These are phyloP conservation scores for Porites evermanni DNA, from an alignment of 92 coral and sea anemone genomes.

Conservation along the genomic window DNA sequence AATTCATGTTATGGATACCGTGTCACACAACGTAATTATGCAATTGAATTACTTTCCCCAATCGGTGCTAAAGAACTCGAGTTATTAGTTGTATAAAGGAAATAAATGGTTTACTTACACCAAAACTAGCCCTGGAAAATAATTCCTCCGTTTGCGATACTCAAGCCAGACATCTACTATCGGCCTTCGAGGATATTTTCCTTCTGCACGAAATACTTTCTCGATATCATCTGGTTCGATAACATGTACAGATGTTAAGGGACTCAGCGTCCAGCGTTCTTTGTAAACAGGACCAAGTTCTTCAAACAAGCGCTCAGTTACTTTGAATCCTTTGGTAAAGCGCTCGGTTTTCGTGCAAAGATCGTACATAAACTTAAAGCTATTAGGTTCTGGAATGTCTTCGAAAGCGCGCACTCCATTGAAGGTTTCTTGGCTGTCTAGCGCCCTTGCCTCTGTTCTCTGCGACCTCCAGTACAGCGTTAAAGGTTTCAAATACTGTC, in stretches of 20 bases:
- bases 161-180: conserved; percentile 36
- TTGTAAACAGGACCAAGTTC: conserved; percentile 72
- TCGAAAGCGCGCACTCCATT: too few relatives aligned
- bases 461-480: too few relatives aligned
- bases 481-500: too few relatives aligned
- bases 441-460: too few relatives aligned
- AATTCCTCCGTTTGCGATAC: background rate
- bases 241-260: conserved; percentile 36
- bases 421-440: too few relatives aligned
- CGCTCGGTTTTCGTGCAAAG: conserved; percentile 20
- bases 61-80: too few relatives aligned
- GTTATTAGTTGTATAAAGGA: too few relatives aligned
- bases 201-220: conserved; percentile 34
- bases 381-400: too few relatives aligned
- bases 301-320: conserved; percentile 33
- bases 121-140: background rate
- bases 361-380: background rate
- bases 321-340: conserved; percentile 9
- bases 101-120: background rate
- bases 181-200: conserved; percentile 52
- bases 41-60: too few relatives aligned
- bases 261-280: conserved; percentile 44
- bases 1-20: too few relatives aligned
- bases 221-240: conserved; percentile 59
- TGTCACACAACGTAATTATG: too few relatives aligned